Base-by-base conservation (phyloP, 2,888 invertebrate genomes). In the Ctenicera cuprea region DNA sequence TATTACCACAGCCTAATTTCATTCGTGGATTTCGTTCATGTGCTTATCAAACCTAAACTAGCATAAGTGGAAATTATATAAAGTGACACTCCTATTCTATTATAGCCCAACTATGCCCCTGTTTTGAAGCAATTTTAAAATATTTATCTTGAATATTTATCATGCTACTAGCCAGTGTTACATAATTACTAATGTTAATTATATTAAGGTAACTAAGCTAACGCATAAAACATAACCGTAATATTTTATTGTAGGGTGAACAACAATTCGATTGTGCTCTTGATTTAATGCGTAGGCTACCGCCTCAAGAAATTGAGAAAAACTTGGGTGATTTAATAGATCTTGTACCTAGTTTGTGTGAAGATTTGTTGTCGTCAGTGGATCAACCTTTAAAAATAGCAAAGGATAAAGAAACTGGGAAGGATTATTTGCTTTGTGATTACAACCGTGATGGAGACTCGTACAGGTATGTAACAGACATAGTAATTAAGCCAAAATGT, bases 401-500 rank as follows among this genome's bases (percentile, higher is more conserved):
- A 74, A 94, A 94, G 87, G 99, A 99, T 87, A 95, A 95, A 85
- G 94, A 94, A 84, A 94, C 94, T 79, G 98, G 98, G 59, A 98
- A 97, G 87, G 99, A 99, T 87, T 99, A 98, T 87, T 90, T 99
- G 73, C 89, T 99, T 20, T 99, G 99, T 87, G 99, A 99, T 89
- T 99, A 99, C 86, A 99, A 99, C 88, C 92, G 99, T 80, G 99
- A 99, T 87, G 99, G 99, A 20, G 99, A 99, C 88, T 98, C 98
- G 0, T 98, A 98, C 88, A 93, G 96, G 92, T 93, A 80, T 77
- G 75, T 77, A 50, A 7, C 20, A 33, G 14, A 37, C 3, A 45
- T 45, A 41, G 9, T 20, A 9, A 11, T n/a, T n/a, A n/a, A n/a
- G n/a, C n/a, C n/a, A n/a, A n/a, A n/a, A n/a, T n/a, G n/a, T n/a